Evolutionary conservation across 30 jellyfish, hydroid and myxozoan genomes (phyloP).

Genomic region (Aurelia coerulea): DNA sequence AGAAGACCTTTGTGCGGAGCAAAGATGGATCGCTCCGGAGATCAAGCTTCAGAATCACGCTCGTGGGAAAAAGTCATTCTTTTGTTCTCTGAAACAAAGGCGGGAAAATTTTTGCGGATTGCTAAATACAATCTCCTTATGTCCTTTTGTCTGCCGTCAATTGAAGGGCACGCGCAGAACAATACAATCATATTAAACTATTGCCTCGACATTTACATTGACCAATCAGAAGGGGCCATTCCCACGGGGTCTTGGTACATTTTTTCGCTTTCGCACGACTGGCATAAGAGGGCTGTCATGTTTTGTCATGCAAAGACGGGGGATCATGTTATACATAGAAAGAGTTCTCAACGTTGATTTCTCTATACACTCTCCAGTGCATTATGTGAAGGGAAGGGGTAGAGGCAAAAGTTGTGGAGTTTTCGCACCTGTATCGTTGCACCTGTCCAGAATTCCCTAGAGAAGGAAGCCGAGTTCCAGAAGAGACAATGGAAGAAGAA

Average conservation of each 20-base stretch:
- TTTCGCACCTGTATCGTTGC: no score
- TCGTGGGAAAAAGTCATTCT: constrained; percentile 83
- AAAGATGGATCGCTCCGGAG: constrained; percentile 4
- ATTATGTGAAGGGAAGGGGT: no score
- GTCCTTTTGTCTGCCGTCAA: constrained; percentile 76
- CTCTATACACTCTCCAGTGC: no score
- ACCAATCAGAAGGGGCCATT: constrained; percentile 82
- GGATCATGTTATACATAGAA: constrained; percentile 11
- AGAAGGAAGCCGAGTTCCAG: background rate
- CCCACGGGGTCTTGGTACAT: constrained; percentile 89
- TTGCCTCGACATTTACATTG: constrained; percentile 62
- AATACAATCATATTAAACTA: constrained; percentile 64
- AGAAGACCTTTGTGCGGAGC: background rate
- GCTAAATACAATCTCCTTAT: constrained; percentile 80
- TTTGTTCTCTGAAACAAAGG: constrained; percentile 71
- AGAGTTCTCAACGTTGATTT: no score
- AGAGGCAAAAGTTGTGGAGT: no score
- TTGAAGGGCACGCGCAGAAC: constrained; percentile 90
- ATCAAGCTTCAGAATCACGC: constrained; percentile 47
- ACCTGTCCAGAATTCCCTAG: no score
- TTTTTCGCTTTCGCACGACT: constrained; percentile 79
- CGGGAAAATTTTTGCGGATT: constrained; percentile 74
- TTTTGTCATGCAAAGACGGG: constrained; percentile 56
- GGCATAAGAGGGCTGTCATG: constrained; percentile 83
- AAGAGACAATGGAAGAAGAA: constrained; percentile 30